Percentiles rank a stretch among this genome's conserved stretches.
These are phyloP conservation scores for Lepidiolamprologus cunningtoni DNA, from an alignment of 2,113 vertebrate genomes.

Conservation along the genomic window DNA sequence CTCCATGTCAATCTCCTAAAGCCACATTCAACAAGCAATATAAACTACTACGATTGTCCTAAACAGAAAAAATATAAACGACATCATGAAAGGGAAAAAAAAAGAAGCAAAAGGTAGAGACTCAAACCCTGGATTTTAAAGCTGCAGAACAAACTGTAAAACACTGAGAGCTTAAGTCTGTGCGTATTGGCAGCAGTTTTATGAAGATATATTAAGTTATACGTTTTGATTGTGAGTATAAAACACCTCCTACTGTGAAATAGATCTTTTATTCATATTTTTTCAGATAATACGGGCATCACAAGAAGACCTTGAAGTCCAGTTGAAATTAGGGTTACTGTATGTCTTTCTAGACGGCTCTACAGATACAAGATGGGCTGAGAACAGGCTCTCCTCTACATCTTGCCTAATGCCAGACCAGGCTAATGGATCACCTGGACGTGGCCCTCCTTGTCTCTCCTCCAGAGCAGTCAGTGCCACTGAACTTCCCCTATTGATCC, in stretches of 20 bases:
- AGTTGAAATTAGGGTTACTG: background rate
- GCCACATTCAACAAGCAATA: background rate
- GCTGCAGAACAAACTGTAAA: background rate
- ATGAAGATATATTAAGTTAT: background rate
- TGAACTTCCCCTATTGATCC: slow-evolving; percentile 70
- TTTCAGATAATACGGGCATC: background rate
- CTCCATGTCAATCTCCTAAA: background rate
- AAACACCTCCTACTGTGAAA: background rate
- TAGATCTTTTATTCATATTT: background rate
- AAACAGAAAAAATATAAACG: background rate
- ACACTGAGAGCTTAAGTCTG: background rate
- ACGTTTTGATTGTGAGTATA: background rate
- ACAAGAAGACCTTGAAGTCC: background rate
- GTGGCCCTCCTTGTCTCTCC: slow-evolving; percentile 43
- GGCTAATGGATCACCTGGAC: slow-evolving; percentile 67
- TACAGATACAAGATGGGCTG: background rate
- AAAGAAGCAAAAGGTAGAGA: background rate
- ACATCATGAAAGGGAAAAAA: fast-evolving
- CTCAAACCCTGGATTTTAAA: background rate
- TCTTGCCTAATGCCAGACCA: slow-evolving; percentile 42
- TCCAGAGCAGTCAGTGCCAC: slow-evolving; percentile 41
- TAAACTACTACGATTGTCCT: background rate
- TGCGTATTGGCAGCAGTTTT: background rate
- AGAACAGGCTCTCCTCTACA: slow-evolving; percentile 36
- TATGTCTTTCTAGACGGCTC: background rate